Evolutionary conservation across 92 coral and sea anemone genomes (phyloP).

Genomic region (Umimayanthus kanabou): DNA sequence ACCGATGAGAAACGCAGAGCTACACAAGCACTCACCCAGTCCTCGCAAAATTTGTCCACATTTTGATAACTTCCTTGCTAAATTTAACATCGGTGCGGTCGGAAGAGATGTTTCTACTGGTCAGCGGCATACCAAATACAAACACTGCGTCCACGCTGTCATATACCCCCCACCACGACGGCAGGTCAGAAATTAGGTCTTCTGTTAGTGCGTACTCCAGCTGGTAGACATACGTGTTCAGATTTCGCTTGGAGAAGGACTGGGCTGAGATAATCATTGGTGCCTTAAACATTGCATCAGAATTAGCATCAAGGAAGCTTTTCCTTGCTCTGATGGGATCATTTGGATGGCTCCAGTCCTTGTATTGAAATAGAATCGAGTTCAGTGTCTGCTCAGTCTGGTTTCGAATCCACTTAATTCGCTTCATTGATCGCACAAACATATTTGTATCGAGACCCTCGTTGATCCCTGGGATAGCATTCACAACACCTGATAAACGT

Average conservation of each 20-base stretch:
- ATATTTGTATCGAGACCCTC: slow-evolving; percentile 1
- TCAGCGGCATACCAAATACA: slow-evolving; percentile 15
- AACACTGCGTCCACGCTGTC: slow-evolving; percentile 9
- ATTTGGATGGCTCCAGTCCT: slow-evolving; percentile 6
- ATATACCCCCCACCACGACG: slow-evolving; percentile 21
- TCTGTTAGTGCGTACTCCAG: neutral
- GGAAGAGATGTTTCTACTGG: neutral
- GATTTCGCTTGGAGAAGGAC: neutral
- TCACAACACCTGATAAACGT: slow-evolving; percentile 7
- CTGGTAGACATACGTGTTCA: slow-evolving; percentile 14
- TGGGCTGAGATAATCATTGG: slow-evolving; percentile 8
- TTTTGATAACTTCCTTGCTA: neutral
- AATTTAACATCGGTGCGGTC: slow-evolving; percentile 4
- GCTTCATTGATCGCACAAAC: slow-evolving; percentile 12
- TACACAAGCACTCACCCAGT: slow-evolving; percentile 10
- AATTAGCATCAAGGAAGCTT: slow-evolving; percentile 18
- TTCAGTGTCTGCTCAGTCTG: neutral
- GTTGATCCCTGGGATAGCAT: slow-evolving; percentile 8
- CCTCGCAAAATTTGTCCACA: slow-evolving; percentile 29
- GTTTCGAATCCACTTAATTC: slow-evolving; percentile 10
- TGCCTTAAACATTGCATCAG: slow-evolving; percentile 25
- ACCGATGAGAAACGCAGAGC: neutral
- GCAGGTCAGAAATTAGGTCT: too few relatives aligned
- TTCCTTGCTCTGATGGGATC: slow-evolving; percentile 2
- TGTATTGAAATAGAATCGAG: slow-evolving; percentile 20